Evolutionary conservation across 2,797 vertebrate genomes (phyloP), one percentile per base, ranked within the genome.

Genomic region (Etheostoma perlongum): DNA sequence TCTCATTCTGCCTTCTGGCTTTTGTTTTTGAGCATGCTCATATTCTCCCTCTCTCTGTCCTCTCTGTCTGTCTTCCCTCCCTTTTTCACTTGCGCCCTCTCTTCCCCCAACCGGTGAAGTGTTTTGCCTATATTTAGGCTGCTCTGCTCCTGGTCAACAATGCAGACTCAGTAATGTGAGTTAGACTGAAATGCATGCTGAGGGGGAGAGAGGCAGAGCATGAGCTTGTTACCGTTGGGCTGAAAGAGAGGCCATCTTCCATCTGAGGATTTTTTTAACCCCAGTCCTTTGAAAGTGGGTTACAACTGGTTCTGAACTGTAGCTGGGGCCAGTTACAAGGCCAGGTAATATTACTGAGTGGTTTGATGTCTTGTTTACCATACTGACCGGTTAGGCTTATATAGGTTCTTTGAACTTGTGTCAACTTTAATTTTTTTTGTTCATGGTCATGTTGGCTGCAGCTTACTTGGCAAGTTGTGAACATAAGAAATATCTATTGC

Each of bases 51-150:
- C 54, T 66, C 52, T 69, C 53, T 66, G 70, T 63, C 44, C 78
- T 11, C 58, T 61, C n/a, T 49, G 48, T 63, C 48, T 30, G 52
- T 70, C 74, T 83, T 83, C 89, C 78, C 77, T 86, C 87, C 87
- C 90, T 87, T 90, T 89, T 48, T 59, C 76, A 76, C 83, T 59
- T 15, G 58, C 79, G 10, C 60, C n/a, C 91, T 77, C 88, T 61
- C 81, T 71, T 85, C 66, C 76, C 72, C 19, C 75, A 88, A 90
- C 7, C 70, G 40, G 79, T 91, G 82, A 93, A 93, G 49, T 86
- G 78, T 92, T 94, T 92, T 95, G 94, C 95, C 96, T 98, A 97
- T 97, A 96, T 97, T 97, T 97, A 98, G 96, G 92, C 94, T 92
- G 92, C 80, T 85, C 91, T 78, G 87, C 92, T 91, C 88, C 91